Evolutionary conservation across 2,888 invertebrate genomes (phyloP), one percentile per base, ranked within the genome.

Genomic region (Sthenelais limicola): DNA sequence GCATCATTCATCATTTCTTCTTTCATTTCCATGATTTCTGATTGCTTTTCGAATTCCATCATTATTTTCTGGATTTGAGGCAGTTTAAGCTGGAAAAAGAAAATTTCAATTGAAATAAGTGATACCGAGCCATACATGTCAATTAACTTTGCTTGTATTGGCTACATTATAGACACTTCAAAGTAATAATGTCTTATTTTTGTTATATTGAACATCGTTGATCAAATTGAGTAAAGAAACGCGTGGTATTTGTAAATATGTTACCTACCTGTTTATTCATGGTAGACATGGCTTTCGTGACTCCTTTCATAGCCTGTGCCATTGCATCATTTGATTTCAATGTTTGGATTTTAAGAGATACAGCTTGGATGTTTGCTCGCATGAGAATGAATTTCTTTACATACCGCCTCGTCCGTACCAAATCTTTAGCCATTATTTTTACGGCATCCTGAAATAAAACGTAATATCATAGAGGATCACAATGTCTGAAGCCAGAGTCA

Each of bases 1-100:
- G 97, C 98, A 89, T 99, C 99, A 87, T 96, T 97, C 93, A 99
- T 99, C 92, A 99, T 96, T 89, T 99, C 99, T 88, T 99, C 98
- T 87, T 99, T 99, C 98, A 99, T 99, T 87, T 99, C 98, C 99
- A 99, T 99, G 71, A 99, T 97, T 89, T 99, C 98, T 0, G 97
- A 96, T 88, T 99, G 98, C 86, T 98, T 98, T 89, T 99, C 99
- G 89, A 99, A 99, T 86, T 98, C 98, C 86, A 87, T 87, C 80
- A 95, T 91, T 74, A 99, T 99, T 86, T 95, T 94, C 89, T 99
- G 98, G 85, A 99, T 99, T 90, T 99, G 98, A 12, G 99, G 99
- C 88, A 99, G 91, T 90, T 99, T 99, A 85, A 99, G 89, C 89
- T 90, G 84, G 18, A 28, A 28, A 43, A 81, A 81, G 58, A 70